These are phyloP conservation scores for Diachrysia chrysitis DNA, from an alignment of 2,888 invertebrate genomes.

Conservation along the genomic window DNA sequence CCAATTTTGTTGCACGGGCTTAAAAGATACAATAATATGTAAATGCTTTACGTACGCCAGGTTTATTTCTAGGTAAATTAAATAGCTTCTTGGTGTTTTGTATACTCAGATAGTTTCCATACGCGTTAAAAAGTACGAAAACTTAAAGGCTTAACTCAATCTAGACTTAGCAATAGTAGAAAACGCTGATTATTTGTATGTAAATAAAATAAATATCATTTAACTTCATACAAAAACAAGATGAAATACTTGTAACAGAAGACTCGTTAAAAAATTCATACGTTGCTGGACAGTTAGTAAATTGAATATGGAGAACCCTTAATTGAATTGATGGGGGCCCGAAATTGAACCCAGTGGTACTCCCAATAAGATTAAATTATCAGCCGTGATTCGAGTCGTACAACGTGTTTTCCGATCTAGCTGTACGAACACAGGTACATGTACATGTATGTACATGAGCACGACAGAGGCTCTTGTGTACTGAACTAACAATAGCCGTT, in stretches of 20 bases:
- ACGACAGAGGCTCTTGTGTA: background rate
- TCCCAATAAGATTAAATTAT: background rate
- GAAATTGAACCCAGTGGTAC: constrained; percentile 9
- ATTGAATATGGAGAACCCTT: background rate
- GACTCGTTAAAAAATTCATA: background rate
- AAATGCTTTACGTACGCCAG: background rate
- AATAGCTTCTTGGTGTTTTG: background rate
- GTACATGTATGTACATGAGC: constrained; percentile 1
- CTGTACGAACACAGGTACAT: background rate
- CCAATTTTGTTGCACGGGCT: background rate
- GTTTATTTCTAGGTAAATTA: background rate
- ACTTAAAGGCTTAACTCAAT: no score
- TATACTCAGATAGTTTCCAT: no score
- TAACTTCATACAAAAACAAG: no score
- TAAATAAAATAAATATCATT: no score
- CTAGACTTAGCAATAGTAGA: no score
- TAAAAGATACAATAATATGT: background rate
- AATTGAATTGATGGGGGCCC: background rate
- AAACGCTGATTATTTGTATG: no score
- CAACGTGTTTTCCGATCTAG: background rate
- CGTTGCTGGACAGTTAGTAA: background rate
- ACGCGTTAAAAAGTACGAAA: no score
- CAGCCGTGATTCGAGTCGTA: background rate
- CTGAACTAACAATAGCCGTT: background rate
- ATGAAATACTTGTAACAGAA: background rate